Percentiles rank a stretch among this genome's conserved stretches.
Conservation (phyloP, 2,797 vertebrate genomes). For the Neoniphon sammara region DNA sequence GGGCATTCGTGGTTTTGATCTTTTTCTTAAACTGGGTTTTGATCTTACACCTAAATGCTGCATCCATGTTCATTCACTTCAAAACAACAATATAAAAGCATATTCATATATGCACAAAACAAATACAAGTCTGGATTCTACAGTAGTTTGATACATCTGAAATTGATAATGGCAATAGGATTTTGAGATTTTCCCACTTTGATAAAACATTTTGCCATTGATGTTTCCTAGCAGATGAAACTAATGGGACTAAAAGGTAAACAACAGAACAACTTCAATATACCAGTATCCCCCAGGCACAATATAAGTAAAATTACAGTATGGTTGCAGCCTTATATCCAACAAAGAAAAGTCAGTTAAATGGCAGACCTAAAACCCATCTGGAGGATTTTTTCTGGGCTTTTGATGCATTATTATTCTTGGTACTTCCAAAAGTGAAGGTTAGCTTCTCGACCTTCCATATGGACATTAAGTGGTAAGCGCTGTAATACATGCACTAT, state of each 20-base stretch:
- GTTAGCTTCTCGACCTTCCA: conserved; percentile 24
- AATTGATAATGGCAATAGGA: conserved; percentile 14
- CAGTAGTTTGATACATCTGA: conserved; percentile 8
- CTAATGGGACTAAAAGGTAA: conserved; percentile 13
- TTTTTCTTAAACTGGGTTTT: conserved; percentile 55
- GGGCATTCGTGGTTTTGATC: conserved; percentile 68
- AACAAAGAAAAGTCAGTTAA: conserved; percentile 30
- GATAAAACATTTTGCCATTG: not conserved
- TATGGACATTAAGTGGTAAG: conserved; percentile 11
- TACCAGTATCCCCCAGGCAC: not conserved
- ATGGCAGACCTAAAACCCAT: conserved; percentile 31
- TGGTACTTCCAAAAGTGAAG: conserved; percentile 20
- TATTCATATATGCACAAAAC: conserved; percentile 16
- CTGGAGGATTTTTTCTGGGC: conserved; percentile 17
- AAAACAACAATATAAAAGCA: conserved; percentile 44
- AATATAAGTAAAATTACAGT: not conserved
- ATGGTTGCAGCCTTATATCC: conserved; percentile 10
- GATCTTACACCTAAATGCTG: conserved; percentile 51
- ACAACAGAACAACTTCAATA: conserved; percentile 1
- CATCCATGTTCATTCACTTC: conserved; percentile 55
- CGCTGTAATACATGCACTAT: not conserved
- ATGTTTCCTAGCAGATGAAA: conserved; percentile 1
- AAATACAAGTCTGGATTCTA: conserved; percentile 23
- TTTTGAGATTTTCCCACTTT: not conserved
- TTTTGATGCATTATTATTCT: conserved; percentile 34